Conservation (phyloP, 2,113 vertebrate species). For the Serilophus lunatus region DNA sequence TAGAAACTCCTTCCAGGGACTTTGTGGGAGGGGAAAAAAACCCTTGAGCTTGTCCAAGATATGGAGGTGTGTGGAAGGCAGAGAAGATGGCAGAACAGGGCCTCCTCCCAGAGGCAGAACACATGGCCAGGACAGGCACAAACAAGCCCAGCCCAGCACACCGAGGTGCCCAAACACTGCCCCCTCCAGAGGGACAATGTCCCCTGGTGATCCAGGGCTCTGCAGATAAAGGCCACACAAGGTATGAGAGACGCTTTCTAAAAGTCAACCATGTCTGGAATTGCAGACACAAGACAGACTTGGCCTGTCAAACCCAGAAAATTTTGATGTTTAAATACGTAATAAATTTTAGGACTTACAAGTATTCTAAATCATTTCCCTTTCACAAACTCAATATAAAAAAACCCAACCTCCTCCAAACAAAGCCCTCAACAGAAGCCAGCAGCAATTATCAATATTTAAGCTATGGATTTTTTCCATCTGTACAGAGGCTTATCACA, state of each 20-base stretch:
- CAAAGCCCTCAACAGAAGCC: constrained; percentile 3
- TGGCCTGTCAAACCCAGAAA: neutral
- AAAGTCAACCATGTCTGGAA: neutral
- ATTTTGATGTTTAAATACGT: neutral
- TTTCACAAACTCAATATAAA: neutral
- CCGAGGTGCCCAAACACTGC: neutral
- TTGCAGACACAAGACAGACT: fast-evolving
- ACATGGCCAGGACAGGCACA: neutral
- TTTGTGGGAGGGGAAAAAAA: neutral
- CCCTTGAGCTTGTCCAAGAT: neutral
- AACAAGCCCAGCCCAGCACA: fast-evolving
- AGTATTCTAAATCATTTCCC: neutral
- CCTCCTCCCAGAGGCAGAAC: neutral
- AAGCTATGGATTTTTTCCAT: constrained; percentile 63
- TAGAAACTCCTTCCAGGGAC: neutral
- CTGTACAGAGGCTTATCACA: constrained; percentile 51
- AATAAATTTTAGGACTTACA: neutral
- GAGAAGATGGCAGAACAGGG: neutral
- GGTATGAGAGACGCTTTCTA: neutral
- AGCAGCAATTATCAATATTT: constrained; percentile 51
- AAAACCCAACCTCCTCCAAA: neutral
- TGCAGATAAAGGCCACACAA: neutral
- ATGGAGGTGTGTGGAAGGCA: neutral
- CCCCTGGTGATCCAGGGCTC: neutral
- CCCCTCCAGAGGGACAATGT: neutral